phyloP scores from a whole-genome alignment of 2,888 invertebrate species.

The Pseudanteris insignis region DNA sequence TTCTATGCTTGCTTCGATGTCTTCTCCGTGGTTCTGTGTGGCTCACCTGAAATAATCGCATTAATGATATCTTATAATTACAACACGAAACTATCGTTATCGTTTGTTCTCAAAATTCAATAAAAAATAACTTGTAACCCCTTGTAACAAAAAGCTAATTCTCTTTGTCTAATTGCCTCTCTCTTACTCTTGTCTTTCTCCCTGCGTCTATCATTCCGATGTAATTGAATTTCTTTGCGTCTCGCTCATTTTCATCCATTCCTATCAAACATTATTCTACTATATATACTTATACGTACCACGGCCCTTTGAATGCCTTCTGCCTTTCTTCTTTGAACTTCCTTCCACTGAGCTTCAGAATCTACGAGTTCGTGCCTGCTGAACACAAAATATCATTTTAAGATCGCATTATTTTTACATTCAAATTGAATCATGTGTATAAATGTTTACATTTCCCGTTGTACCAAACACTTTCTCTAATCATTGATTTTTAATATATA shows the following conservation, averaged over 20 bases:
- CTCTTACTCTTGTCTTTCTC: no score
- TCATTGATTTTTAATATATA: no score
- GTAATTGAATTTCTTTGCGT: constrained; percentile 31
- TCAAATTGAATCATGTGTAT: neutral
- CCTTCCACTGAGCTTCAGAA: constrained; percentile 89
- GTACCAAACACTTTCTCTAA: no score
- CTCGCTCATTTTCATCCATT: constrained; percentile 27
- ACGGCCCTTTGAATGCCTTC: constrained; percentile 67
- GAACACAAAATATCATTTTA: constrained; percentile 30
- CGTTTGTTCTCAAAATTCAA: constrained; percentile 8
- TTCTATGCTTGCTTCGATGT: constrained; percentile 63
- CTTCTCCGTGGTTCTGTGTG: constrained; percentile 59
- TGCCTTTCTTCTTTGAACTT: constrained; percentile 81
- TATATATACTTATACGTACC: constrained; percentile 51
- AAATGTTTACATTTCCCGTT: no score
- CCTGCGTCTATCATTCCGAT: constrained; percentile 21
- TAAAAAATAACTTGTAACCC: constrained; percentile 3
- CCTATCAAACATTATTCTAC: constrained; percentile 23
- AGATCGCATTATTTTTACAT: constrained; percentile 6
- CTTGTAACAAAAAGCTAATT: constrained; percentile 14
- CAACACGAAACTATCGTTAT: no score
- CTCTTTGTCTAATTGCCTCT: no score
- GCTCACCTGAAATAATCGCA: constrained; percentile 55
- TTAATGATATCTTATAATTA: no score
- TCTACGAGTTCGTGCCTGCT: constrained; percentile 78